These are phyloP conservation scores for Nebria brevicollis DNA, from an alignment of 2,888 invertebrate species.

Conservation along the genomic window DNA sequence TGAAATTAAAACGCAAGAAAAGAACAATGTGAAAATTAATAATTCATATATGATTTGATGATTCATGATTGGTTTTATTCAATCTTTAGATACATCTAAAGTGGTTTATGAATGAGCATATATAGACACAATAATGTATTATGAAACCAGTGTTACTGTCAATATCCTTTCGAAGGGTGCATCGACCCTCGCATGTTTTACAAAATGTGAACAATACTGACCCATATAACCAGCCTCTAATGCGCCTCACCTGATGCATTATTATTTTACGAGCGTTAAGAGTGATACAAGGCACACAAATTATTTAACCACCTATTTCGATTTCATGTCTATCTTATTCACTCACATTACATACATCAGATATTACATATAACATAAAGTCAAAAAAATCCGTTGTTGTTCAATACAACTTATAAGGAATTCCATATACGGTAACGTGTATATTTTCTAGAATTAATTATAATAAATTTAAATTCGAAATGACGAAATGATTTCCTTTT, in stretches of 20 bases:
- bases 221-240: background rate
- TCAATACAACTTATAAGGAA: background rate
- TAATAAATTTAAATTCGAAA: background rate
- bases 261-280: background rate
- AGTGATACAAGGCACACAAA: background rate
- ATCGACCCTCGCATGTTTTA: background rate
- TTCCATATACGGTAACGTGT: background rate
- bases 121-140: background rate
- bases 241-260: background rate
- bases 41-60: background rate
- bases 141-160: background rate
- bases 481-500: too few relatives aligned
- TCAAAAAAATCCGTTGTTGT: background rate
- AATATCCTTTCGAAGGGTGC: conserved; percentile 1
- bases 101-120: background rate
- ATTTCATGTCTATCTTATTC: background rate
- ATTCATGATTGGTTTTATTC: background rate
- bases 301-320: background rate
- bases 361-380: background rate
- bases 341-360: background rate
- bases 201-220: background rate
- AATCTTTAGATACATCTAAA: background rate
- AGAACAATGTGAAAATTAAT: background rate
- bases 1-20: background rate
- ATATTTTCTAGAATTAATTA: background rate